Conservation (phyloP, 92 coral and sea anemone genomes). For the Parazoanthus swiftii region DNA sequence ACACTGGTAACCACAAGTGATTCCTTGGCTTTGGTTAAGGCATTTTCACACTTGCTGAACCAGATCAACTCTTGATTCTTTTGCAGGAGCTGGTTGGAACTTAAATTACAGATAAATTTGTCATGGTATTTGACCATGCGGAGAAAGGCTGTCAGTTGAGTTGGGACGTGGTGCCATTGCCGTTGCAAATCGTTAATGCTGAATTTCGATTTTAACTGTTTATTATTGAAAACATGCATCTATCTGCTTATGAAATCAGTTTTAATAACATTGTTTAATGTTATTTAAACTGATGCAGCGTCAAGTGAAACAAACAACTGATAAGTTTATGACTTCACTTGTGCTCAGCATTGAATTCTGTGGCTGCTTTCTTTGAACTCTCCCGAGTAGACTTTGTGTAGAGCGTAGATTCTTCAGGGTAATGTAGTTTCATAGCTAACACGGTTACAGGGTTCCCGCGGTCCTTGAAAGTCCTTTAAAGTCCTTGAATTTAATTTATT, state of each 20-base stretch:
- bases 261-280: no score
- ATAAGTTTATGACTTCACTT: neutral
- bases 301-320: neutral
- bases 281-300: no score
- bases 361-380: constrained; percentile 6
- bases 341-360: constrained; percentile 11
- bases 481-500: no score
- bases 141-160: no score
- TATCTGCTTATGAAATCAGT: no score
- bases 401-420: neutral
- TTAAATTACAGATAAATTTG: constrained; percentile 38
- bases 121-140: constrained; percentile 35
- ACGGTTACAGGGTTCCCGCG: no score
- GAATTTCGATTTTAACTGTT: no score
- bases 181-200: no score
- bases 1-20: constrained; percentile 32
- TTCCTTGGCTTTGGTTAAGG: constrained; percentile 24
- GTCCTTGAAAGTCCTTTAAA: no score
- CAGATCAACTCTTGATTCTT: neutral
- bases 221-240: no score
- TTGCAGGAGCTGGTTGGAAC: constrained; percentile 25
- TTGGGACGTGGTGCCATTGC: no score
- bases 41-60: neutral
- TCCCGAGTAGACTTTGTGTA: neutral
- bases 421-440: neutral